phyloP scores from a whole-genome alignment of 2,888 invertebrate species.

The Galeruca laticollis region DNA sequence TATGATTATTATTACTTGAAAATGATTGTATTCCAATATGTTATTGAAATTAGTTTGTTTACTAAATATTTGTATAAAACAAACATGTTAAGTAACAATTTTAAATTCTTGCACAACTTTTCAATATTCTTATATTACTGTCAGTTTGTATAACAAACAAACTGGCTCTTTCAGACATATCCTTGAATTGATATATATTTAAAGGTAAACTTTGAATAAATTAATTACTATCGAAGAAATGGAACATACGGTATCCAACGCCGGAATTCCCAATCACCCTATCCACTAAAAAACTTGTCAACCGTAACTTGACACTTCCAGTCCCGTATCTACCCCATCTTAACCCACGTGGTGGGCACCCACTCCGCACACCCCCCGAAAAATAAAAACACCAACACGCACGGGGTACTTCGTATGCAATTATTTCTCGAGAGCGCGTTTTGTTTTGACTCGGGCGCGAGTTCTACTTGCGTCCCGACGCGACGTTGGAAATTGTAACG shows the following conservation, averaged over 20 bases:
- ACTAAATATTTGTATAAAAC: too few species aligned
- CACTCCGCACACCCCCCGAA: conserved; percentile 7
- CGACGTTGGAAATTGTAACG: conserved; percentile 5
- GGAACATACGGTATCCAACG: conserved; percentile 11
- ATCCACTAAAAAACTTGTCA: conserved; percentile 30
- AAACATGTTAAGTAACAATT: too few species aligned
- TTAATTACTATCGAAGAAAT: neutral
- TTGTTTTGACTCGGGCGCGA: conserved; percentile 16
- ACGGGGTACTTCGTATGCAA: neutral
- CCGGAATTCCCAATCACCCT: conserved; percentile 10
- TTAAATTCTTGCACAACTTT: too few species aligned
- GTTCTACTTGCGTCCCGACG: conserved; percentile 7
- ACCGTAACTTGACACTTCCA: conserved; percentile 31
- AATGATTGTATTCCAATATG: too few species aligned
- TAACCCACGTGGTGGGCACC: conserved; percentile 21
- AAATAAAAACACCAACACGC: conserved; percentile 18
- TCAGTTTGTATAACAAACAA: neutral
- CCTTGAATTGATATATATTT: neutral
- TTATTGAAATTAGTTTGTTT: too few species aligned
- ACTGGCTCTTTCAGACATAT: neutral
- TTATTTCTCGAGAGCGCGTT: conserved; percentile 1
- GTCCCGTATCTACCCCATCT: conserved; percentile 13
- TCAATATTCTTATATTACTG: too few species aligned
- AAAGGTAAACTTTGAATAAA: neutral
- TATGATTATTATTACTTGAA: too few species aligned